phyloP scores from a whole-genome alignment of 37 sponge, comb jelly and placozoan genomes.

The Cladorhizidae sp. region DNA sequence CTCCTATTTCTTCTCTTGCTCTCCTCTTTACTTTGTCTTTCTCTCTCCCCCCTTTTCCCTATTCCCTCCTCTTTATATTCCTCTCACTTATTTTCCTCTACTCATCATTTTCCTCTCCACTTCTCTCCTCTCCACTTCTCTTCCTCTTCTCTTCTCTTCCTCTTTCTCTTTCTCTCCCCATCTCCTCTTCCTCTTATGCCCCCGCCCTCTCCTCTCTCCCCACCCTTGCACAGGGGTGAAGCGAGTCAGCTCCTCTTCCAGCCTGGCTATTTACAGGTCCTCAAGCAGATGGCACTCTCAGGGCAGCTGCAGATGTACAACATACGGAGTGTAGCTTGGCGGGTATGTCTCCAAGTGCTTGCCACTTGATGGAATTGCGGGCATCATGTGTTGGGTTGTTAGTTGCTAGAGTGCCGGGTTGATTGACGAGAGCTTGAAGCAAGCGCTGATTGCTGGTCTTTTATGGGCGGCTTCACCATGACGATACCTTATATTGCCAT shows the following conservation, averaged over 20 bases:
- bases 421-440: too few species aligned
- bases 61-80: neutral
- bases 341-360: too few species aligned
- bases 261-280: slow-evolving; percentile 63
- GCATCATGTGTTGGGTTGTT: too few species aligned
- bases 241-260: slow-evolving; percentile 55
- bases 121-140: slow-evolving; percentile 29
- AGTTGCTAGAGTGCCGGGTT: too few species aligned
- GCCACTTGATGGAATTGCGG: too few species aligned
- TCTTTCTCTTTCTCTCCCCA: neutral
- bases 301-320: slow-evolving; percentile 60
- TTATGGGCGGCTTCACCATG: too few species aligned
- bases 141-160: neutral
- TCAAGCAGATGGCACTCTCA: slow-evolving; percentile 61
- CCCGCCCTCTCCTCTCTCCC: neutral
- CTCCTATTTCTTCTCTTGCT: slow-evolving; percentile 32
- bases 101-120: slow-evolving; percentile 15
- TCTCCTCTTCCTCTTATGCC: neutral
- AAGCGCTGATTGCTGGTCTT: too few species aligned
- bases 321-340: slow-evolving; percentile 58
- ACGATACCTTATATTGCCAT: too few species aligned
- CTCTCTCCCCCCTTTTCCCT: neutral
- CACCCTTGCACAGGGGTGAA: slow-evolving; percentile 37
- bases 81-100: neutral
- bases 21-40: slow-evolving; percentile 17